phyloP scores from a whole-genome alignment of 2,797 vertebrate genomes.

The Crotalus adamanteus region DNA sequence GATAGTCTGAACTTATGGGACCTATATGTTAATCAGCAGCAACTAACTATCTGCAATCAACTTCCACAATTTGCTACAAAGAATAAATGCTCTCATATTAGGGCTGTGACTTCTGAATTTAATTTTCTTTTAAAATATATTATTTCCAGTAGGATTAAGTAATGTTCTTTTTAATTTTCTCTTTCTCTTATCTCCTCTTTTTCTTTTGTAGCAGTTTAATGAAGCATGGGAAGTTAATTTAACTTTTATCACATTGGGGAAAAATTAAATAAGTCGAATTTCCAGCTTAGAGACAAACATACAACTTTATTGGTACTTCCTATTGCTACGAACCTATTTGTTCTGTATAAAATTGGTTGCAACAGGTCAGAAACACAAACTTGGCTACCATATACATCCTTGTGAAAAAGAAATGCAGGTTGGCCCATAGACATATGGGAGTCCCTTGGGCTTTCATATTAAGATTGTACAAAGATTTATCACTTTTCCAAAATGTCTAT shows the following conservation, averaged over 20 bases:
- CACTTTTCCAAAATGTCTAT: neutral
- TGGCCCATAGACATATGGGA: neutral
- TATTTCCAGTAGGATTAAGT: slow-evolving; percentile 25
- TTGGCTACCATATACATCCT: neutral
- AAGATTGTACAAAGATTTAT: neutral
- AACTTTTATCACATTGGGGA: slow-evolving; percentile 7
- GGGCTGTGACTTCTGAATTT: neutral
- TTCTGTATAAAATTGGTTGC: neutral
- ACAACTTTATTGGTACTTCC: neutral
- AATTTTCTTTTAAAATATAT: neutral
- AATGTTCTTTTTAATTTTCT: neutral
- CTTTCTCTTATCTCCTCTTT: neutral
- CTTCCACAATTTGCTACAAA: neutral
- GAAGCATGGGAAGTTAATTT: slow-evolving; percentile 16
- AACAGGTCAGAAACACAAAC: neutral
- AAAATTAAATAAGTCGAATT: slow-evolving; percentile 35
- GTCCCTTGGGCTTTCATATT: neutral
- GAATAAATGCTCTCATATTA: neutral
- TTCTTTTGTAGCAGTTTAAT: neutral
- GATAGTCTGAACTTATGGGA: slow-evolving; percentile 6
- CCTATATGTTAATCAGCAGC: neutral
- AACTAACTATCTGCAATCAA: neutral
- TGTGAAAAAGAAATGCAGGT: neutral
- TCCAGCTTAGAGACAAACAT: neutral
- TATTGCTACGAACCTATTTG: neutral